Percentiles rank a stretch among this genome's conserved stretches.
These are phyloP conservation scores for Hycleus cichorii DNA, from an alignment of 1,140 invertebrate species.

Conservation along the genomic window DNA sequence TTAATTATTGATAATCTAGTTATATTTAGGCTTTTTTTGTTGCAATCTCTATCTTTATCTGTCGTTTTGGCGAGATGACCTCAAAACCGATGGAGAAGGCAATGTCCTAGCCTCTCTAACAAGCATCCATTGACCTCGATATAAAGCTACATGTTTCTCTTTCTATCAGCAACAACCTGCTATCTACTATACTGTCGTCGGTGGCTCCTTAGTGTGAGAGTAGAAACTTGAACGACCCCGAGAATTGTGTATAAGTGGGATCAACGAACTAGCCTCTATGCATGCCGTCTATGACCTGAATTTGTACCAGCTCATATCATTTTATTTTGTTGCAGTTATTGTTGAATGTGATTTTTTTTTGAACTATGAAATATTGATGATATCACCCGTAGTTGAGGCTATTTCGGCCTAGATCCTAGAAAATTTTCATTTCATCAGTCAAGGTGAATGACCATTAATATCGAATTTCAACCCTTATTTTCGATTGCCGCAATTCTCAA, in stretches of 20 bases:
- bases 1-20: not conserved
- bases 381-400: constrained; percentile 15
- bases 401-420: not conserved
- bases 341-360: not conserved
- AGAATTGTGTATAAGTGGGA: constrained; percentile 11
- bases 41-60: not conserved
- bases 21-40: not conserved
- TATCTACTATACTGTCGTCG: no score
- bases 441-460: constrained; percentile 32
- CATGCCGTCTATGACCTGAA: constrained; percentile 31
- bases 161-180: no score
- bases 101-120: constrained; percentile 32
- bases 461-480: not conserved
- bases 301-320: constrained; percentile 8
- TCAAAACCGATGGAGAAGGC: constrained; percentile 35
- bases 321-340: not conserved
- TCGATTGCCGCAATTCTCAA: not conserved
- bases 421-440: constrained; percentile 27
- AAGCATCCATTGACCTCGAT: constrained; percentile 35
- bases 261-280: constrained; percentile 36
- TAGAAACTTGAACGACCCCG: constrained; percentile 19
- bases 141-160: not conserved
- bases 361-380: no score
- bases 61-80: constrained; percentile 24
- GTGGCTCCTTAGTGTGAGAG: constrained; percentile 3